phyloP scores from a whole-genome alignment of 1,140 invertebrate species.

The Anadara kagoshimensis region DNA sequence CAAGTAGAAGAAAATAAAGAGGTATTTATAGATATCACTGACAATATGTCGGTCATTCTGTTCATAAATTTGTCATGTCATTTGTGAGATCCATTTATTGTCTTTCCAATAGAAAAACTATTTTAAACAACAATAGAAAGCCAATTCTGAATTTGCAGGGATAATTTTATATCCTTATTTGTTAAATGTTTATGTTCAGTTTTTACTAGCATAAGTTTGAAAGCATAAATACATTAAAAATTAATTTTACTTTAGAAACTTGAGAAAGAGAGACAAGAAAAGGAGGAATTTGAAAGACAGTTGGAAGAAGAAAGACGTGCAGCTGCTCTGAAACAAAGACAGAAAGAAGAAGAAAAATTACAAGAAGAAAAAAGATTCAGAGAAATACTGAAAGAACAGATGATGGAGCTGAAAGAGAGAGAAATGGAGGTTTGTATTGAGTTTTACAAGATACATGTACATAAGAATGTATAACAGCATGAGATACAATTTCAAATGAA shows the following conservation, averaged over 20 bases:
- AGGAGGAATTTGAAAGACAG: constrained; percentile 57
- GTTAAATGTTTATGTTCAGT: too few species aligned
- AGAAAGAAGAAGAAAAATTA: constrained; percentile 60
- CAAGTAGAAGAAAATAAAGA: constrained; percentile 66
- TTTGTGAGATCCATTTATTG: too few species aligned
- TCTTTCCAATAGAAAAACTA: too few species aligned
- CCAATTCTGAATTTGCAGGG: too few species aligned
- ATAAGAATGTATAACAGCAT: too few species aligned
- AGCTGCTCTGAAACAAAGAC: constrained; percentile 59
- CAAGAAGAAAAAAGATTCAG: constrained; percentile 63
- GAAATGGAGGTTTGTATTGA: constrained; percentile 67
- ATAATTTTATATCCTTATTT: too few species aligned
- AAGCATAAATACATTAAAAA: not conserved
- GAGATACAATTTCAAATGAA: too few species aligned
- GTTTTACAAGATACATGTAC: too few species aligned
- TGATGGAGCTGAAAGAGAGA: constrained; percentile 66
- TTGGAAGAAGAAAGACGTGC: constrained; percentile 67
- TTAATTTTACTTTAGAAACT: constrained; percentile 45
- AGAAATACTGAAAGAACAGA: constrained; percentile 66
- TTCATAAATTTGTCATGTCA: too few species aligned
- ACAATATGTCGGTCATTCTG: not conserved
- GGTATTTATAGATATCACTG: constrained; percentile 44
- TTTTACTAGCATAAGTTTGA: too few species aligned
- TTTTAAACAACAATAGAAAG: too few species aligned
- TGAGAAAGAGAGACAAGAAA: constrained; percentile 60